Evolutionary conservation across 2,113 vertebrate genomes (phyloP).

Genomic region (Ctenodactylus gundi): DNA sequence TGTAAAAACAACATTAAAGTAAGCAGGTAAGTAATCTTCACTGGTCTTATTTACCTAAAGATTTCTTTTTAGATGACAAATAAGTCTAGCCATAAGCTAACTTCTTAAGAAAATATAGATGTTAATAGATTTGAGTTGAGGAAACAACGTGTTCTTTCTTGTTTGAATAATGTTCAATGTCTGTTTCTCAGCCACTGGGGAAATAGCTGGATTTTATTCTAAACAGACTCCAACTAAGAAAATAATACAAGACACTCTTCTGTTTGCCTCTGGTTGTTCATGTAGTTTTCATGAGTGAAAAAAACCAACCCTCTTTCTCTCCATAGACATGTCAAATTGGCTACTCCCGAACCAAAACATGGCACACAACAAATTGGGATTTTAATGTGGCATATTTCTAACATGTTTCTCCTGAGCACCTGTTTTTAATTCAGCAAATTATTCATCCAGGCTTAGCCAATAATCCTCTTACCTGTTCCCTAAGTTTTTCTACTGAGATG

Average conservation of each 20-base stretch:
- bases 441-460: conserved; percentile 22
- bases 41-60: conserved; percentile 6
- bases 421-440: conserved; percentile 40
- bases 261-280: conserved; percentile 62
- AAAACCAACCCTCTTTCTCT: conserved; percentile 45
- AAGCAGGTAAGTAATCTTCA: neutral
- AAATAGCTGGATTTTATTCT: conserved; percentile 74
- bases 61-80: conserved; percentile 33
- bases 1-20: conserved; percentile 36
- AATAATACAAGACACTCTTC: conserved; percentile 65
- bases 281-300: conserved; percentile 44
- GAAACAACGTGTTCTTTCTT: conserved; percentile 59
- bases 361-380: conserved; percentile 30
- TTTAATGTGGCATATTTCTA: conserved; percentile 11
- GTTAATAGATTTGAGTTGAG: conserved; percentile 61
- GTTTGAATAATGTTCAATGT: conserved; percentile 66
- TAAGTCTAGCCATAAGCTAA: conserved; percentile 34
- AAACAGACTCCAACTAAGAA: conserved; percentile 74
- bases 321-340: conserved; percentile 21
- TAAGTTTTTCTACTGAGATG: neutral
- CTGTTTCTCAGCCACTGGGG: conserved; percentile 59
- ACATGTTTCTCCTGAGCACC: conserved; percentile 7
- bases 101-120: conserved; percentile 59
- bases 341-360: conserved; percentile 56
- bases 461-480: neutral